These are phyloP conservation scores for Nephila pilipes DNA, from an alignment of 1,140 invertebrate species.

Conservation along the genomic window DNA sequence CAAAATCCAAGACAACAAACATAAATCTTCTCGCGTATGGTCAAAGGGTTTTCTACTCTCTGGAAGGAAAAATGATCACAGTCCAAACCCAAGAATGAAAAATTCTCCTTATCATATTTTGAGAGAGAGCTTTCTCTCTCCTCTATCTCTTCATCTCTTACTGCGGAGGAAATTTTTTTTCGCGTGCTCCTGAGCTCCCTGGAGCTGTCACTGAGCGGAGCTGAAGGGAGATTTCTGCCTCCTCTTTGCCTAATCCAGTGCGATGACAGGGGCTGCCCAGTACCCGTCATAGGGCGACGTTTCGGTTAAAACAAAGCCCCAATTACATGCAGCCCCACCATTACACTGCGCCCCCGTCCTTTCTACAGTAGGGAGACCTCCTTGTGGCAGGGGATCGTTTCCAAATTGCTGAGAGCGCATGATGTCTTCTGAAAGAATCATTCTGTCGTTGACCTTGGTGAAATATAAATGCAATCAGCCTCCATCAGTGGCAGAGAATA, in stretches of 20 bases:
- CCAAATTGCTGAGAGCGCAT: not conserved
- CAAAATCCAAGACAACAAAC: not conserved
- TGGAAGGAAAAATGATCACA: not conserved
- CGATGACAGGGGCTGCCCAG: conserved; percentile 71
- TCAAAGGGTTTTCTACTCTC: not conserved
- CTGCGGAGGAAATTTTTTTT: not conserved
- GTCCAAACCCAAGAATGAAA: not conserved
- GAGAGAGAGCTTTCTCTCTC: not conserved
- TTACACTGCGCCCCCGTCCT: conserved; percentile 29
- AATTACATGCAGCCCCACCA: conserved; percentile 73
- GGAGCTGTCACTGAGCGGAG: conserved; percentile 55
- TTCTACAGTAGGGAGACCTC: not conserved
- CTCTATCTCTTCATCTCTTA: conserved; percentile 30
- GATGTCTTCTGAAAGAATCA: not conserved
- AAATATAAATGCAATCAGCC: not conserved
- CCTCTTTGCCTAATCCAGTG: conserved; percentile 71
- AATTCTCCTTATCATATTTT: conserved; percentile 27
- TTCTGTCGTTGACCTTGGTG: not conserved
- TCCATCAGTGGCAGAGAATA: no score
- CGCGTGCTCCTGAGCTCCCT: not conserved
- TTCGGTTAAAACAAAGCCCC: conserved; percentile 77
- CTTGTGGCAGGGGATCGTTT: not conserved
- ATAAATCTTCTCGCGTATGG: not conserved
- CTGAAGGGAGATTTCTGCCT: conserved; percentile 62
- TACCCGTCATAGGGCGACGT: conserved; percentile 70